Base-by-base conservation (phyloP, 2,888 invertebrate genomes). In the Polia nebulosa region DNA sequence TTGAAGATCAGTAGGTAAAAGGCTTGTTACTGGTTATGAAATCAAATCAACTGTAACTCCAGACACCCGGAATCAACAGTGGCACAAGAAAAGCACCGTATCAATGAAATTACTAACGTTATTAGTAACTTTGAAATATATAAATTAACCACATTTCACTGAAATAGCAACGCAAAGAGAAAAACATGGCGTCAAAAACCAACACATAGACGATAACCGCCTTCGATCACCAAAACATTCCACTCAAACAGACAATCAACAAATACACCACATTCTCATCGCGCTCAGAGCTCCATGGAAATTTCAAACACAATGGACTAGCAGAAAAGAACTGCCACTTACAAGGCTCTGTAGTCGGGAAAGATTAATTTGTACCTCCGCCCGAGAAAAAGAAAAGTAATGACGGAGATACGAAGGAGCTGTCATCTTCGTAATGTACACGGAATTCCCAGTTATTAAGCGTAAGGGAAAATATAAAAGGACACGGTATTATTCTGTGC, bases 331-430 rank as follows among this genome's bases (percentile, higher is more conserved):
- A 79, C 82, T 82, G 81, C 88, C 90, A 90, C 90, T 92, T 89
- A 89, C 88, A 83, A 78, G 68, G 68, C 64, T 62, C 87, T 80
- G 89, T 92, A 90, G 92, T 91, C 87, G 87, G 85, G 80, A 61
- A 90, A 92, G 91, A 93, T 92, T 93, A 93, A 93, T 93, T 92
- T 89, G 89, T 89, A 88, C 90, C 87, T 80, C 81, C 78, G 72
- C 73, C 81, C 78, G 63, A 60, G 66, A 85, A 87, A 79, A 87
- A 85, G 82, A 85, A 88, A 89, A 88, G 87, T 85, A 89, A 88
- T 84, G 84, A 81, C 77, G 64, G 78, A 84, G 86, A 83, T 83
- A 80, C 82, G 83, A 70, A 68, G 68, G 69, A 59, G 64, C 82
- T 84, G 87, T 88, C 89, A 89, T 90, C 83, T 88, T 87, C 84